Conservation (phyloP, 2,113 vertebrate genomes). For the Podarcis cretensis region DNA sequence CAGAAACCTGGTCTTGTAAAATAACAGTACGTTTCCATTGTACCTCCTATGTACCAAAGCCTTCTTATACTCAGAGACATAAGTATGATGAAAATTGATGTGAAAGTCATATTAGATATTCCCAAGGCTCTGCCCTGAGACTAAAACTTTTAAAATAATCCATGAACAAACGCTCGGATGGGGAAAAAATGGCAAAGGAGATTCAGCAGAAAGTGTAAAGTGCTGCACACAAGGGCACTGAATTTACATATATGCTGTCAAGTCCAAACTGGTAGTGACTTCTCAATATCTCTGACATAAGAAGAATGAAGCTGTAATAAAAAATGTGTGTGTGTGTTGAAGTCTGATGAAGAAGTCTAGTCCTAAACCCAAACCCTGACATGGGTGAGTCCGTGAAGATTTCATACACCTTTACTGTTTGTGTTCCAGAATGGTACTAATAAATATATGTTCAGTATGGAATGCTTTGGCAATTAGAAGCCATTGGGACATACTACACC, state of each 20-base stretch:
- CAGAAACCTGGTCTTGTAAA: not conserved
- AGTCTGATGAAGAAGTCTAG: not conserved
- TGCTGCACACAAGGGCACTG: not conserved
- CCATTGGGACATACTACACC: too few species aligned
- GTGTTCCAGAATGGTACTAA: not conserved
- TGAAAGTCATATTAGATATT: not conserved
- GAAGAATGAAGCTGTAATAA: not conserved
- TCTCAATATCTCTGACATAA: not conserved
- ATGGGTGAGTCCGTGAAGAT: not conserved
- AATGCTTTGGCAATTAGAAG: not conserved
- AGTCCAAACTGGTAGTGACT: not conserved
- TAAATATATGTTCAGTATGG: not conserved
- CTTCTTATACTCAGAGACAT: not conserved
- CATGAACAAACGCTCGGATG: too few species aligned
- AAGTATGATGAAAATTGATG: not conserved
- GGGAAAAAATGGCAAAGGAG: not conserved
- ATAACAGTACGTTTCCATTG: too few species aligned
- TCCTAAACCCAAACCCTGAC: not conserved
- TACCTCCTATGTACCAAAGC: too few species aligned
- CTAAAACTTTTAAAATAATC: not conserved
- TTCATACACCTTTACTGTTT: not conserved
- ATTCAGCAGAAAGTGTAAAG: not conserved
- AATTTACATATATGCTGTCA: not conserved
- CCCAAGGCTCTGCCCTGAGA: not conserved
- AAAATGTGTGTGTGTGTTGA: not conserved